These are phyloP conservation scores for Plebejus argus DNA, from an alignment of 2,888 invertebrate genomes.

Conservation along the genomic window DNA sequence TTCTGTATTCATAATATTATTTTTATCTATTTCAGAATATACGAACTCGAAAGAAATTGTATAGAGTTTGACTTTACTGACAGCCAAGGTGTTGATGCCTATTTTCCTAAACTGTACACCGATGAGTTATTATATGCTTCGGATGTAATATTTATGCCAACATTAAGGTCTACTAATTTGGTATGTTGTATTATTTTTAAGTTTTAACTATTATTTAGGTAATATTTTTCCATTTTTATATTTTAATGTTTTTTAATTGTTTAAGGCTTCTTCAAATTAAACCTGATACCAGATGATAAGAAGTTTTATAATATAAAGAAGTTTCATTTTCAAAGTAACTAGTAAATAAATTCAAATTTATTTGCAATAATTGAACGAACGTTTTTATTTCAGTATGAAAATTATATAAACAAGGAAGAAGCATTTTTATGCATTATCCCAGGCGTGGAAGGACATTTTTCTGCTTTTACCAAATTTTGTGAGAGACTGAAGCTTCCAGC, in stretches of 20 bases:
- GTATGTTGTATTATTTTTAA: background rate
- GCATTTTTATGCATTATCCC: constrained; percentile 54
- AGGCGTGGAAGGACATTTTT: constrained; percentile 55
- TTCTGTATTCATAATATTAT: background rate
- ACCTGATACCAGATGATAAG: background rate
- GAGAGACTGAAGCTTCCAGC: constrained; percentile 56
- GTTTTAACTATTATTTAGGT: no score
- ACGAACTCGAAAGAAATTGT: constrained; percentile 2
- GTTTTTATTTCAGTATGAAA: constrained; percentile 47
- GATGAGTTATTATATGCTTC: background rate
- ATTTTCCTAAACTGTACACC: background rate
- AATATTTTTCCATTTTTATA: no score
- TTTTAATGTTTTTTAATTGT: no score
- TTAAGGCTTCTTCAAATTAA: no score
- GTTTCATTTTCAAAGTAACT: no score
- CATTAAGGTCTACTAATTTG: background rate
- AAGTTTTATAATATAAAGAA: no score
- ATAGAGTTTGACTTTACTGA: background rate
- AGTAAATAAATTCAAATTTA: no score
- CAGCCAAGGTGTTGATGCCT: background rate
- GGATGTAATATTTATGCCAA: background rate
- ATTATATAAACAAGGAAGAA: constrained; percentile 49
- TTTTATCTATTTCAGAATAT: constrained; percentile 20
- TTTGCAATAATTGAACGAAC: no score
- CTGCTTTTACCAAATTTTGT: constrained; percentile 50